Conservation (phyloP, 1,140 invertebrate genomes). For the Brachystomella parvula region DNA sequence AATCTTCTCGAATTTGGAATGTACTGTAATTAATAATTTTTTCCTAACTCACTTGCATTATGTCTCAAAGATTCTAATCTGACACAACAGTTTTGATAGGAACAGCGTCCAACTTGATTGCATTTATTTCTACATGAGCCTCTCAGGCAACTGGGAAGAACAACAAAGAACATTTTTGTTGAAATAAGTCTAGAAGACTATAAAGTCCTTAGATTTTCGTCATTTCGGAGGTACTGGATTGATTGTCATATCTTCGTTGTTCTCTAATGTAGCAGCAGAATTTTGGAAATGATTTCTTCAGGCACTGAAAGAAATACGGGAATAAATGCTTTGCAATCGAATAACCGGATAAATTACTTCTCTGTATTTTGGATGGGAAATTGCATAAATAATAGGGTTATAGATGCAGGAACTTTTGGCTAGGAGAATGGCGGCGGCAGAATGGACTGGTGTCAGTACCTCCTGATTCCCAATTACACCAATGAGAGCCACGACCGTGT, state of each 20-base stretch:
- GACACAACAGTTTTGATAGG: no score
- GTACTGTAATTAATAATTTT: no score
- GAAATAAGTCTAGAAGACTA: no score
- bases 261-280: neutral
- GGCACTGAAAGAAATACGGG: neutral
- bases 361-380: constrained; percentile 29
- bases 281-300: neutral
- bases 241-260: neutral
- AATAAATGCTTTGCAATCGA: neutral
- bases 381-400: constrained; percentile 42
- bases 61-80: no score
- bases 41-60: no score
- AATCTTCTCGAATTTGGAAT: no score
- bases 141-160: no score
- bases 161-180: no score
- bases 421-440: constrained; percentile 38
- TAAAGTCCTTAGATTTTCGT: neutral
- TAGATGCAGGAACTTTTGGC: constrained; percentile 39
- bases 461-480: constrained; percentile 41
- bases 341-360: neutral
- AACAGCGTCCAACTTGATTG: no score
- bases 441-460: constrained; percentile 41
- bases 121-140: no score
- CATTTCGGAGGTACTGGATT: neutral
- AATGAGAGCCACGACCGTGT: constrained; percentile 41